These are phyloP conservation scores for Dipus sagitta DNA, from an alignment of 2,797 vertebrate genomes.

Conservation along the genomic window DNA sequence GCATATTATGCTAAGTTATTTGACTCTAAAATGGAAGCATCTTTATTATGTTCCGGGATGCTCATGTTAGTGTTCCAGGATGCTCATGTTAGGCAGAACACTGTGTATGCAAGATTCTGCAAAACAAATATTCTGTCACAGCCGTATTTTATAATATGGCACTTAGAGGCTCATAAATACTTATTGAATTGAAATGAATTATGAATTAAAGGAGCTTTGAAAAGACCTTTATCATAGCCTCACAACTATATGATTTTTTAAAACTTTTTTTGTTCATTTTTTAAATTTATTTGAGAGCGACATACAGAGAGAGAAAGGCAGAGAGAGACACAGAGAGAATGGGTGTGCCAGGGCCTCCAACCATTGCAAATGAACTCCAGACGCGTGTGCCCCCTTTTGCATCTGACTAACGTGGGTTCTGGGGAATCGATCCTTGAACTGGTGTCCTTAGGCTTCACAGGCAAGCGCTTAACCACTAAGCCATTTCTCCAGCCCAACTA, in stretches of 20 bases:
- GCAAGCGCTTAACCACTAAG: too few species aligned
- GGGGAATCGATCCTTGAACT: too few species aligned
- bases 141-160: neutral
- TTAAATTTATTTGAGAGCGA: too few species aligned
- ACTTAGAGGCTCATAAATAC: neutral
- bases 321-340: too few species aligned
- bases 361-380: too few species aligned
- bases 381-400: too few species aligned
- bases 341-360: too few species aligned
- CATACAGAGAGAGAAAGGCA: too few species aligned
- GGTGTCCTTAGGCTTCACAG: neutral
- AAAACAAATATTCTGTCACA: neutral
- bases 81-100: neutral
- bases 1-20: neutral
- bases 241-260: neutral
- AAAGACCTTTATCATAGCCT: slow-evolving; percentile 16
- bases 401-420: too few species aligned
- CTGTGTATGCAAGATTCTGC: neutral
- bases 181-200: slow-evolving; percentile 33
- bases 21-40: slow-evolving; percentile 9
- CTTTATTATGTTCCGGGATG: neutral
- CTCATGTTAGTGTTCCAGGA: neutral
- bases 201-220: slow-evolving; percentile 25
- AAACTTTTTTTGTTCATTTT: too few species aligned
- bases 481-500: neutral